Conservation (phyloP, 2,113 vertebrate species). For the Phoxinus phoxinus region DNA sequence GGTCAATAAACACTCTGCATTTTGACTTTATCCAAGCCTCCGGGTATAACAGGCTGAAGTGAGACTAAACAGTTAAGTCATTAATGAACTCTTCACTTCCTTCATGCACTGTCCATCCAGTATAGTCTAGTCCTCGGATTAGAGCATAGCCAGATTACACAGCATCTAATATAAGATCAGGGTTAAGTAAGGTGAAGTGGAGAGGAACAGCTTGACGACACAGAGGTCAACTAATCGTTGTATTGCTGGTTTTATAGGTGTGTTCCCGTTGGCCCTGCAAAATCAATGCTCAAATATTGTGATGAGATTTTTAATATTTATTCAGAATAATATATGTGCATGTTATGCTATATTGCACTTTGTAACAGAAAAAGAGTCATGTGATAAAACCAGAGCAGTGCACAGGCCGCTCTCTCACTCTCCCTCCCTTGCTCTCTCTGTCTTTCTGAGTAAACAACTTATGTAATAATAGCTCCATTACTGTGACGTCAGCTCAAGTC, state of each 20-base stretch:
- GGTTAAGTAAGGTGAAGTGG: conserved; percentile 28
- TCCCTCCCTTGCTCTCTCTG: background rate
- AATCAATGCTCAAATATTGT: background rate
- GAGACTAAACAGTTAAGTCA: conserved; percentile 17
- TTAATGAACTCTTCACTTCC: background rate
- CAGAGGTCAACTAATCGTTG: background rate
- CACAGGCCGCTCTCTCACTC: background rate
- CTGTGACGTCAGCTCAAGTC: background rate
- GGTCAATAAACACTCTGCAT: background rate
- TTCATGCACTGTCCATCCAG: background rate
- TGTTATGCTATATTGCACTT: background rate
- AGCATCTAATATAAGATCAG: conserved; percentile 37
- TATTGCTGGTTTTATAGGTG: background rate
- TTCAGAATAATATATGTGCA: background rate
- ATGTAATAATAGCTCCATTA: conserved; percentile 30
- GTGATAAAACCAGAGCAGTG: background rate
- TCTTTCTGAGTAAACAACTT: conserved; percentile 43
- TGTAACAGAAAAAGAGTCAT: background rate
- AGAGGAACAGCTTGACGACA: background rate
- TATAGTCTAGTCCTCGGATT: conserved; percentile 8
- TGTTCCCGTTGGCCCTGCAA: background rate
- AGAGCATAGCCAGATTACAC: conserved; percentile 46
- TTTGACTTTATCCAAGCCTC: background rate
- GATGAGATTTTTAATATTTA: conserved; percentile 5
- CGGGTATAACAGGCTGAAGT: background rate